Percentiles rank a stretch among this genome's conserved stretches.
phyloP scores from a whole-genome alignment of 2,113 vertebrate genomes.

The Reinhardtius hippoglossoides region DNA sequence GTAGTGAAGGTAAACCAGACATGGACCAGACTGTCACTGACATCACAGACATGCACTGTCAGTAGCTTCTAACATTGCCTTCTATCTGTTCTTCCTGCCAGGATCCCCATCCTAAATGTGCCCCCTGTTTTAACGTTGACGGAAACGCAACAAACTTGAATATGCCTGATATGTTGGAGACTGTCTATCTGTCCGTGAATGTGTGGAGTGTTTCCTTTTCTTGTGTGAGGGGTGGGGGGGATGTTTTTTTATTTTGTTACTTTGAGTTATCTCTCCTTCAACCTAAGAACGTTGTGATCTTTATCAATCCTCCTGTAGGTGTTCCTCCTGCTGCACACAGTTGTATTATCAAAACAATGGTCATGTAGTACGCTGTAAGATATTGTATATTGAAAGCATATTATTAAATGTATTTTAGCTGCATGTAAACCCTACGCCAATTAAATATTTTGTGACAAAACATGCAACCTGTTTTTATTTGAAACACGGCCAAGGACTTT shows the following conservation, averaged over 20 bases:
- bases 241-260: neutral
- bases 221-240: neutral
- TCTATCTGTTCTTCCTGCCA: slow-evolving; percentile 2
- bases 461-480: neutral
- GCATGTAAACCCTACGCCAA: slow-evolving; percentile 56
- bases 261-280: slow-evolving; percentile 7
- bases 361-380: slow-evolving; percentile 72
- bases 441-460: slow-evolving; percentile 77
- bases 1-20: neutral
- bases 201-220: neutral
- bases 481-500: neutral
- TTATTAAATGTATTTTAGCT: slow-evolving; percentile 73
- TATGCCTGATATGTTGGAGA: neutral
- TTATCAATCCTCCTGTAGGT: slow-evolving; percentile 1
- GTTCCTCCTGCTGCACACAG: slow-evolving; percentile 49
- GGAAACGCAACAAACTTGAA: slow-evolving; percentile 54
- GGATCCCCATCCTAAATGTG: neutral
- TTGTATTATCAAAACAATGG: slow-evolving; percentile 55
- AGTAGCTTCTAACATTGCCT: neutral
- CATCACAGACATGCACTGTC: neutral
- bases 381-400: slow-evolving; percentile 76
- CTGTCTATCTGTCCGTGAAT: slow-evolving; percentile 8
- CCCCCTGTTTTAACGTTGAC: neutral
- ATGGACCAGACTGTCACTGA: neutral
- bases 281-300: neutral